Evolutionary conservation across 1,140 invertebrate genomes (phyloP).

Genomic region (Brachionus plicatilis): DNA sequence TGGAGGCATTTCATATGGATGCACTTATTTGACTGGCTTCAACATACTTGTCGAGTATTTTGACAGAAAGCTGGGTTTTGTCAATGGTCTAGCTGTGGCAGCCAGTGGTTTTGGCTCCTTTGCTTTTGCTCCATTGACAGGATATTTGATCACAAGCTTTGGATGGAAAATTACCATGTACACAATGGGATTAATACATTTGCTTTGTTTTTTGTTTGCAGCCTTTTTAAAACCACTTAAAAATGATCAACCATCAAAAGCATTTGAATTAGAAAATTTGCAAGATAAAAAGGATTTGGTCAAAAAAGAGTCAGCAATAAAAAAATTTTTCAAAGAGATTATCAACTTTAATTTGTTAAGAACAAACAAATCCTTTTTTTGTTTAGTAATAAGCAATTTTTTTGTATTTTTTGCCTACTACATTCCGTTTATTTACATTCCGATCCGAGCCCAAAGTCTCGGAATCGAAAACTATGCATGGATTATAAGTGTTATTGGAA

Average conservation of each 20-base stretch:
- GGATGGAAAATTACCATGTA: conserved; percentile 8
- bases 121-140: not conserved
- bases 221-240: not conserved
- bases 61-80: conserved; percentile 78
- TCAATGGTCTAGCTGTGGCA: conserved; percentile 71
- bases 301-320: not conserved
- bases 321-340: conserved; percentile 68
- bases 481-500: conserved; percentile 62
- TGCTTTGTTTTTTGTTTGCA: not conserved
- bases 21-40: conserved; percentile 60
- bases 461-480: conserved; percentile 1
- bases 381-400: conserved; percentile 87
- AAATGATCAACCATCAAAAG: not conserved
- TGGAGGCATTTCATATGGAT: conserved; percentile 62
- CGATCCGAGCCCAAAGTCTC: conserved; percentile 50
- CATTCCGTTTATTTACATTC: conserved; percentile 78
- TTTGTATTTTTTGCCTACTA: conserved; percentile 92
- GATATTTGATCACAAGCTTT: not conserved
- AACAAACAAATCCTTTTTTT: conserved; percentile 72
- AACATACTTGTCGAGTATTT: conserved; percentile 87
- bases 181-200: not conserved
- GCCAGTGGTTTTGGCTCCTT: conserved; percentile 42
- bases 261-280: not conserved
- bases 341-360: conserved; percentile 74
- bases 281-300: not conserved